Base-by-base conservation (phyloP, 2,888 invertebrate genomes). In the Listrodromus nycthemerus region DNA sequence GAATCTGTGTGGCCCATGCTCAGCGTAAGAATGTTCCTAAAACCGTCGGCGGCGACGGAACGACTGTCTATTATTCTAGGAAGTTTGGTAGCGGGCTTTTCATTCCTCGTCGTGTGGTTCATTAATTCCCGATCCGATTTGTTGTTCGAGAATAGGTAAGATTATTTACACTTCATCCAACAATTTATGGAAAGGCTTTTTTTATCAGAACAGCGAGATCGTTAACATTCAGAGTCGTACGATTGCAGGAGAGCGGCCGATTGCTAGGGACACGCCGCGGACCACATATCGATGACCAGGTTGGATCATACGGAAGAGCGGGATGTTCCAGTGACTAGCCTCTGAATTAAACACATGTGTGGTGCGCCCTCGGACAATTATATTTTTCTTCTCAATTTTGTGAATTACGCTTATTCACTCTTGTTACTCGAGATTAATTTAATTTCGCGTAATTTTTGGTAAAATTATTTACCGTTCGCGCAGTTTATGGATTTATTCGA, bases 1-100 rank as follows among this genome's bases (percentile, higher is more conserved):
- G 98, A 98, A 94, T 98, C 98, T 0, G 95, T 97, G 58, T 98
- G 98, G 98, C 94, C 95, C 78, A 94, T 95, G 77, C 95, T 97
- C 88, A 95, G 95, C 88, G 96, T 97, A 83, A 95, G 97, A 85
- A 95, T 98, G 94, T 98, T 98, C 93, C 94, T 98, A 80, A 94
- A 95, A 89, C 96, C 98, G 67, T 95, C 96, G 13, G 94, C 95
- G 24, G 92, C 93, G 30, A 95, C 95, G 61, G 95, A 95, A 91
- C 93, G 94, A 55, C 90, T 95, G 80, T 95, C 95, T 2, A 92
- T 96, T 52, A 92, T 94, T n/a, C 89, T 95, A 13, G 96, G 96
- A 13, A 92, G 94, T 30, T 87, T 94, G 27, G 93, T 95, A 4
- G 92, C 95, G 76, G 86, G 94, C 30, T 83, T 94, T 16, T 95